Conservation (phyloP, 2,888 invertebrate genomes). For the Meghimatium bilineatum region DNA sequence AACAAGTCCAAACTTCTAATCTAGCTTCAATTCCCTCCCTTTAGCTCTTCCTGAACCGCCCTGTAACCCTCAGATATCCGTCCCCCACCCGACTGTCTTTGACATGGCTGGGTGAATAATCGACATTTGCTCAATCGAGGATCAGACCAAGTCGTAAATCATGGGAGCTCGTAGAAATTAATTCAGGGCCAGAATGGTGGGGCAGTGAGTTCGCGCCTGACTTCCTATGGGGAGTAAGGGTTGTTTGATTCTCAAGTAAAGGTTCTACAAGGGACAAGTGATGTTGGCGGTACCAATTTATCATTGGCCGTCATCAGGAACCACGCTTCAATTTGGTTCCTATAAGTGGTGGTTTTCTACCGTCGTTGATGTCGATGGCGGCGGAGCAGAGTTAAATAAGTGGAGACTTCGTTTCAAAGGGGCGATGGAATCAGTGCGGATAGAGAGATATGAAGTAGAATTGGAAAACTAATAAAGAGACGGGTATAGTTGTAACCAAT, state of each 20-base stretch:
- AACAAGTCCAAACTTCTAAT: neutral
- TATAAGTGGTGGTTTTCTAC: neutral
- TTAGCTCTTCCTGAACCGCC: neutral
- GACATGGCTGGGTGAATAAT: conserved; percentile 38
- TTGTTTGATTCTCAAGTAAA: conserved; percentile 34
- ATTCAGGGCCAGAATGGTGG: conserved; percentile 22
- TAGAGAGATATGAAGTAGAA: neutral
- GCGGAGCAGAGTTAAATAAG: neutral
- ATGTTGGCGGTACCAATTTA: conserved; percentile 39
- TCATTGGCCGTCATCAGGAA: conserved; percentile 28
- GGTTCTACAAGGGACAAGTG: conserved; percentile 30
- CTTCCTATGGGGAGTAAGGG: conserved; percentile 35
- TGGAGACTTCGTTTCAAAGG: neutral
- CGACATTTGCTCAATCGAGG: conserved; percentile 29
- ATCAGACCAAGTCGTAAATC: conserved; percentile 36
- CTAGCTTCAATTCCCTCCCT: neutral
- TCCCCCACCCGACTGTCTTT: conserved; percentile 5
- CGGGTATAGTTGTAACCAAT: no score
- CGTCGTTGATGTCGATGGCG: neutral
- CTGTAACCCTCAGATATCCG: neutral
- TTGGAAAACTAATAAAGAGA: neutral
- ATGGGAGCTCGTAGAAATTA: conserved; percentile 27
- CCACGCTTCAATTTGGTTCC: conserved; percentile 29
- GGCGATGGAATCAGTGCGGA: neutral
- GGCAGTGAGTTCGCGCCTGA: conserved; percentile 29